Conservation (phyloP, 2,113 vertebrate genomes). For the Podarcis raffonei region DNA sequence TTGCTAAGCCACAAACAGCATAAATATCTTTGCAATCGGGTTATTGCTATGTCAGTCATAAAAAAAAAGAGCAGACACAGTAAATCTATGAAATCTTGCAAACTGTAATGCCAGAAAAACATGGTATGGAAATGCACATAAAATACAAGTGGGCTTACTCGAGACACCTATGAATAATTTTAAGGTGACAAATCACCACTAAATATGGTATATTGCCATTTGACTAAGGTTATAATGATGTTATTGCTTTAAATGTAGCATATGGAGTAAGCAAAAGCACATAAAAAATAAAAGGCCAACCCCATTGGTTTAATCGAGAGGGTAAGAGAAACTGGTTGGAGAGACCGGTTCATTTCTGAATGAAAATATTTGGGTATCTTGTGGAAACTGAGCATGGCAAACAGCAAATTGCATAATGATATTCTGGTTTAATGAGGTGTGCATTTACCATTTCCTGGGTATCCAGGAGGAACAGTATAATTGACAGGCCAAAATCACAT, state of each 20-base stretch:
- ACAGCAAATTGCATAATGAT: constrained; percentile 47
- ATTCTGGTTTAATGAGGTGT: constrained; percentile 40
- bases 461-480: not conserved
- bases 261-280: constrained; percentile 58
- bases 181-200: constrained; percentile 87
- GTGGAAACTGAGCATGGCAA: constrained; percentile 38
- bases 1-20: constrained; percentile 97
- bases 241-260: constrained; percentile 66
- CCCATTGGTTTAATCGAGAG: constrained; percentile 29
- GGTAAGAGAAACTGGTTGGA: constrained; percentile 32
- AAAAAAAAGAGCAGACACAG: constrained; percentile 95
- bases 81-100: constrained; percentile 90
- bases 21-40: constrained; percentile 99
- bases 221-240: constrained; percentile 77
- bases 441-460: not conserved
- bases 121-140: constrained; percentile 84
- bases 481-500: not conserved
- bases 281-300: not conserved
- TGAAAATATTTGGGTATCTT: constrained; percentile 31
- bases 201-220: constrained; percentile 80
- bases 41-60: constrained; percentile 99
- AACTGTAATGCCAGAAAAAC: constrained; percentile 84
- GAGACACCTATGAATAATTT: constrained; percentile 90
- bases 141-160: constrained; percentile 80
- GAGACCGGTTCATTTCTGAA: not conserved